Base-by-base conservation (phyloP, 2,888 invertebrate genomes). In the Tholera decimalis region DNA sequence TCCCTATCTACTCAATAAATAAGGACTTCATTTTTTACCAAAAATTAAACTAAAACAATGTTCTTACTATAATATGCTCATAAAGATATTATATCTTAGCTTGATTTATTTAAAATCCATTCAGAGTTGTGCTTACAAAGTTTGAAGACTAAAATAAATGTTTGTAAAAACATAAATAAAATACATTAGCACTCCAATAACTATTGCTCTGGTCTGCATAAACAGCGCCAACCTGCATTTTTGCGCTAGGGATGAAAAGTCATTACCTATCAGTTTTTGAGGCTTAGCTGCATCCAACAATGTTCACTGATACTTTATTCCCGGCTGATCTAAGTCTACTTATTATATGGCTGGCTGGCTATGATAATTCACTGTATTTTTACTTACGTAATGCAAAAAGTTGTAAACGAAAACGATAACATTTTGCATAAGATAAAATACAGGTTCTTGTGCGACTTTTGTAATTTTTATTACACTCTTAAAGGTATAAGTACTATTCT, bases 261-360 rank as follows among this genome's bases (percentile, higher is more conserved):
- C 28, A 28, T 28, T 28, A 22, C 26, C 30, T 22, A 22, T 6
- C 35, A 63, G 37, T 62, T 28, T 37, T 26, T 28, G 15, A 39
- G 41, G 13, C 26, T 37, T 53, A 53, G 20, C 22, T 9, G 11
- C 13, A 18, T 13, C 46, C 53, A 47, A 64, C 44, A 73, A 51
- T 46, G 5, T 46, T 73, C n/a, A 28, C 28, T 28, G 26, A 13
- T 65, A 33, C 13, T 64, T 63, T 28, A 51, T 9, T 9, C 33
- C 22, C 13, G 30, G 9, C 37, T 44, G 26, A 39, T 41, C 28
- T 24, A n/a, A 9, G 9, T 13, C 30, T 4, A 13, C 22, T 41
- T 41, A 67, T 28, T 43, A n/a, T 22, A 35, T 6, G 11, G 13
- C 18, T 28, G 26, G 33, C 71, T 60, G 28, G 22, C 28, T 24